Conservation (phyloP, 2,113 vertebrate species). For the Oreocharis arfaki region DNA sequence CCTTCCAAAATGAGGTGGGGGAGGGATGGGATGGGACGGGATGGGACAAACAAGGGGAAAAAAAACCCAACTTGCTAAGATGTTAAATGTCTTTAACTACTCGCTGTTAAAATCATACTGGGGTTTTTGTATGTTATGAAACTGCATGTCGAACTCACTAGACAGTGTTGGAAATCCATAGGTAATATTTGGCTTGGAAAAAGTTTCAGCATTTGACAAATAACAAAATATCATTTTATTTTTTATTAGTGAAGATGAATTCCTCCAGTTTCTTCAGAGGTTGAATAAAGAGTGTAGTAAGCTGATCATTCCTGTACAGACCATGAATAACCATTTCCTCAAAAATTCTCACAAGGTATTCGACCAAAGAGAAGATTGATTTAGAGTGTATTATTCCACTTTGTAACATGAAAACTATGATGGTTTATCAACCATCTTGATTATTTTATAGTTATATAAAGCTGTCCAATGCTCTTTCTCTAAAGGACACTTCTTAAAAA, state of each 20-base stretch:
- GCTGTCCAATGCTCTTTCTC: neutral
- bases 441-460: neutral
- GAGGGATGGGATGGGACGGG: neutral
- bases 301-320: constrained; percentile 80
- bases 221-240: neutral
- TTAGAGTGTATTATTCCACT: neutral
- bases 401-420: neutral
- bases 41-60: neutral
- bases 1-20: neutral
- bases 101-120: neutral
- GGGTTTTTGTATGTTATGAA: neutral
- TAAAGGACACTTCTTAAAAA: neutral
- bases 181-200: neutral
- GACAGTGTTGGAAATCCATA: neutral
- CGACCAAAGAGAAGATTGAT: neutral
- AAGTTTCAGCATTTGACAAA: neutral
- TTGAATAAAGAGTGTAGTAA: constrained; percentile 83
- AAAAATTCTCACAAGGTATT: constrained; percentile 83
- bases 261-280: constrained; percentile 83
- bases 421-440: neutral
- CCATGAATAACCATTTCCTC: constrained; percentile 78
- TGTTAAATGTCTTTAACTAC: neutral
- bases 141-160: neutral
- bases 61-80: neutral
- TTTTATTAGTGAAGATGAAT: constrained; percentile 84